phyloP scores from a whole-genome alignment of 1,140 invertebrate species.

The Trissolcus basalis region DNA sequence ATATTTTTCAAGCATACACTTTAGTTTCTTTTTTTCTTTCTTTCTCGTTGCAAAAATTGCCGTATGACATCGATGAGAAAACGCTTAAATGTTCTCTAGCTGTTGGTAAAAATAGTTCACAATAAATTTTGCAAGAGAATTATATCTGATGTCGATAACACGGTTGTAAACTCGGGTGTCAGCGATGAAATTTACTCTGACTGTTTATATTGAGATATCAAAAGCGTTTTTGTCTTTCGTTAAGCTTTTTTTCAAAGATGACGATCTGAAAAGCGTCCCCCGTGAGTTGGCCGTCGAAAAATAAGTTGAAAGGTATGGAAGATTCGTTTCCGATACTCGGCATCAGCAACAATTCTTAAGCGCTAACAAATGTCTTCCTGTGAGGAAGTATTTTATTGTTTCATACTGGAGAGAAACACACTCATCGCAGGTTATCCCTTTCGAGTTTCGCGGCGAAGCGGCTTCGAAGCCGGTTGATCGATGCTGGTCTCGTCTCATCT shows the following conservation, averaged over 20 bases:
- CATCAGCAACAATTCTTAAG: constrained; percentile 33
- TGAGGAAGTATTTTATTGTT: constrained; percentile 44
- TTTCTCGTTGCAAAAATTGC: no score
- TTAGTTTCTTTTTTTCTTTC: no score
- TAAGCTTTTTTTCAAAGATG: constrained; percentile 24
- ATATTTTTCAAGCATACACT: no score
- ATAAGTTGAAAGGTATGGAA: constrained; percentile 17
- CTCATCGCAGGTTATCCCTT: constrained; percentile 30
- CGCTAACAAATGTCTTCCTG: constrained; percentile 46
- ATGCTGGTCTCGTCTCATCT: constrained; percentile 62
- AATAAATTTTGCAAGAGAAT: no score
- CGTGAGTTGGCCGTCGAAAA: constrained; percentile 9
- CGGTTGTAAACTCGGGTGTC: neutral
- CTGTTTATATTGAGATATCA: constrained; percentile 29
- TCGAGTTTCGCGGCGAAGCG: constrained; percentile 27
- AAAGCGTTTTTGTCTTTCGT: constrained; percentile 16
- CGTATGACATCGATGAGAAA: no score
- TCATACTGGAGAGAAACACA: constrained; percentile 29
- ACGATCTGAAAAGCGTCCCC: constrained; percentile 6
- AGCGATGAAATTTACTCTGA: constrained; percentile 1
- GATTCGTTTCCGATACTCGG: constrained; percentile 39
- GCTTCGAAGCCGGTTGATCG: constrained; percentile 58
- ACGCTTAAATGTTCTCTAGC: no score
- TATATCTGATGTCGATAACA: no score
- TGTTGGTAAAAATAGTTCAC: no score